Evolutionary conservation across 2,888 invertebrate species (phyloP).

Genomic region (Drosophila hamatofila): DNA sequence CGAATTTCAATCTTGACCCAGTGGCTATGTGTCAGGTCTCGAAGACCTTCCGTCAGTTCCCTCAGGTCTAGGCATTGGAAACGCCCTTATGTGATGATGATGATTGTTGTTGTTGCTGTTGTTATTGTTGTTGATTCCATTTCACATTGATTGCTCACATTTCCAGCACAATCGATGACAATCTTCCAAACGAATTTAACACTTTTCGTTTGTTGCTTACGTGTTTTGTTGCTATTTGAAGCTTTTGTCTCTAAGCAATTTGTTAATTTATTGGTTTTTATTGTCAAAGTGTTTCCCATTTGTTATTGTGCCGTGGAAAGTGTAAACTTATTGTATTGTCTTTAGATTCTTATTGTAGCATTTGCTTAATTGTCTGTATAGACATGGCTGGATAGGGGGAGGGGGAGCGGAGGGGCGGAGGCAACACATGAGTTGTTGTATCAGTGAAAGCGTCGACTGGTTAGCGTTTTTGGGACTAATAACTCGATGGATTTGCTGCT

Average conservation of each 20-base stretch:
- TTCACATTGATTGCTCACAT: conserved; percentile 54
- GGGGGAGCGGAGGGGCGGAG: too few species aligned
- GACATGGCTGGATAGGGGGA: too few species aligned
- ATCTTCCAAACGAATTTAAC: conserved; percentile 76
- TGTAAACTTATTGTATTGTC: conserved; percentile 44
- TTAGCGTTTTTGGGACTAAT: conserved; percentile 50
- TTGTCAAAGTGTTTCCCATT: conserved; percentile 58
- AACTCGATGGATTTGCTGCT: conserved; percentile 45
- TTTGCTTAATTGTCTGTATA: conserved; percentile 53
- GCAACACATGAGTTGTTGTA: conserved; percentile 11
- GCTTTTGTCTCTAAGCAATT: conserved; percentile 56
- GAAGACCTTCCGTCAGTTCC: conserved; percentile 6
- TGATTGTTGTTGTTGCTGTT: conserved; percentile 1
- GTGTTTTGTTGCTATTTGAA: conserved; percentile 44
- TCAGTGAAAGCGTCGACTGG: conserved; percentile 52
- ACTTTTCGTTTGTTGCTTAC: conserved; percentile 53
- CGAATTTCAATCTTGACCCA: conserved; percentile 77
- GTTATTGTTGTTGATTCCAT: conserved; percentile 25
- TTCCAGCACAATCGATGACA: conserved; percentile 61
- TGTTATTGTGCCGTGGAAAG: conserved; percentile 39
- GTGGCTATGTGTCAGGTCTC: conserved; percentile 36
- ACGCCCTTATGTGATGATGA: conserved; percentile 46
- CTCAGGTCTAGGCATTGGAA: conserved; percentile 36
- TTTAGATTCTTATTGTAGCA: conserved; percentile 62
- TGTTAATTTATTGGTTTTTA: conserved; percentile 81